Evolutionary conservation across 2,113 vertebrate species (phyloP).

Genomic region (Alligator sinensis): DNA sequence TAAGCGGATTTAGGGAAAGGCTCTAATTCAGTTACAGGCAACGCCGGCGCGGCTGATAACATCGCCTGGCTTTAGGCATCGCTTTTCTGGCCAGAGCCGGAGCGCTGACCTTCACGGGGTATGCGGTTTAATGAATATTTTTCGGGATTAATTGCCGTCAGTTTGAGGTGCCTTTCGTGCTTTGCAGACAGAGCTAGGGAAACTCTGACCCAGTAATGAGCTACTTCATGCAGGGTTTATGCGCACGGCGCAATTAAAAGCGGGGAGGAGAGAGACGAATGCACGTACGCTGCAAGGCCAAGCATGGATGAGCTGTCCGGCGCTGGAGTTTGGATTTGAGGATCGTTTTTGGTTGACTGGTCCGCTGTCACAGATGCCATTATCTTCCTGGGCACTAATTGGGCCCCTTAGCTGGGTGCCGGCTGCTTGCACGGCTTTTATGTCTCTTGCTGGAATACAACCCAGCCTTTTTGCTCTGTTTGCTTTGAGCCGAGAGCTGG

Average conservation of each 20-base stretch:
- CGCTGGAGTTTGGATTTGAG: not conserved
- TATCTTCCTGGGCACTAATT: not conserved
- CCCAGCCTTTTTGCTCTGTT: not conserved
- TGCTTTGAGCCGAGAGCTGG: not conserved
- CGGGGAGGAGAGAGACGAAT: not conserved
- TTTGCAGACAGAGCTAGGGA: no score
- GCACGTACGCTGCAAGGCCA: not conserved
- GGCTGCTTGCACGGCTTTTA: not conserved
- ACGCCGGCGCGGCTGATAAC: no score
- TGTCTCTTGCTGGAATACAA: not conserved
- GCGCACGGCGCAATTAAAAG: not conserved
- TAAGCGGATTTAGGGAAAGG: no score
- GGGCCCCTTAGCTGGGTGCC: not conserved
- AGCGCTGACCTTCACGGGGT: no score
- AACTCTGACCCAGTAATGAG: no score
- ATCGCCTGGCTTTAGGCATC: no score
- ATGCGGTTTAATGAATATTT: no score
- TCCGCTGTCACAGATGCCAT: not conserved
- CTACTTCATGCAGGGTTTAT: not conserved
- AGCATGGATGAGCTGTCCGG: not conserved
- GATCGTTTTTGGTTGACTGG: not conserved
- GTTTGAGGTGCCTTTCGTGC: no score
- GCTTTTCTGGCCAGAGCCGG: no score
- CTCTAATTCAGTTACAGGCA: no score
- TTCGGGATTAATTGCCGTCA: no score